Conservation (phyloP, 2,888 invertebrate species). For the Brenthis hecate region DNA sequence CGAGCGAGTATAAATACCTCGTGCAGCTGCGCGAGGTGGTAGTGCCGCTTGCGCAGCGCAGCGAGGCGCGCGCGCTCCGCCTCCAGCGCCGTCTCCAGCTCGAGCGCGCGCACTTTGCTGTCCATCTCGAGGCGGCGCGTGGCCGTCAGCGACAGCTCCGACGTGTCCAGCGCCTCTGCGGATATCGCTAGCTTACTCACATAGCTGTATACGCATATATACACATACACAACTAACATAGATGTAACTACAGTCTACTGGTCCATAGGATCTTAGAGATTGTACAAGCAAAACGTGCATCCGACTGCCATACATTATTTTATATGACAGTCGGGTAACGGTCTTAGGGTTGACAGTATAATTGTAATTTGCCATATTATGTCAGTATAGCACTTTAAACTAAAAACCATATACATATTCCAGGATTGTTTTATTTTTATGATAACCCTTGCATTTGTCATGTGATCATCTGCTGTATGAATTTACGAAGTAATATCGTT, state of each 20-base stretch:
- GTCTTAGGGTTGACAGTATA: too few species aligned
- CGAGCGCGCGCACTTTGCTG: slow-evolving; percentile 95
- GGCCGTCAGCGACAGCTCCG: slow-evolving; percentile 94
- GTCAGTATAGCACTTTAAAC: too few species aligned
- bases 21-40: slow-evolving; percentile 89
- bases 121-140: slow-evolving; percentile 99
- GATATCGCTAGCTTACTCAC: slow-evolving; percentile 23
- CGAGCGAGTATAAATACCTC: slow-evolving; percentile 58
- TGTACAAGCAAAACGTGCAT: too few species aligned
- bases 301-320: too few species aligned
- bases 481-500: too few species aligned
- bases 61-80: slow-evolving; percentile 93
- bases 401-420: too few species aligned
- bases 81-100: slow-evolving; percentile 94
- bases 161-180: slow-evolving; percentile 93
- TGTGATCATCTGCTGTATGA: too few species aligned
- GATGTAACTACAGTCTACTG: too few species aligned
- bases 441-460: not conserved
- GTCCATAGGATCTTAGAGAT: too few species aligned
- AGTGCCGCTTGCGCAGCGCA: slow-evolving; percentile 94
- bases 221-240: not conserved
- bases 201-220: not conserved
- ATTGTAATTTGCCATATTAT: too few species aligned
- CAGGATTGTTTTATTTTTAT: not conserved
- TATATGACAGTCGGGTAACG: too few species aligned